Evolutionary conservation across 1,140 invertebrate genomes (phyloP).

Genomic region (Harpegnathos saltator): DNA sequence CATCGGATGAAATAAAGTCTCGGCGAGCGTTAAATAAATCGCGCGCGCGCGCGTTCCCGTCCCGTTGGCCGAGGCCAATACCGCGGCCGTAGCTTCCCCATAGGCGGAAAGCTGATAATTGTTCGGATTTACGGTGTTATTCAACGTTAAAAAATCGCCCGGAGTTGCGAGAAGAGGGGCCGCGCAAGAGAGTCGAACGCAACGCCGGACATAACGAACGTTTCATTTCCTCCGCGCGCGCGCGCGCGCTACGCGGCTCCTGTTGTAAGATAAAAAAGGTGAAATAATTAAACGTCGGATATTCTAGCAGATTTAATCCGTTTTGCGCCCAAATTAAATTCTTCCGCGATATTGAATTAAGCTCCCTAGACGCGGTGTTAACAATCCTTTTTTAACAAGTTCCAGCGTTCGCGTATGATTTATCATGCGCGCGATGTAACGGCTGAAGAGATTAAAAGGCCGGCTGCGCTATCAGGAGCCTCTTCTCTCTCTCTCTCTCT

Average conservation of each 20-base stretch:
- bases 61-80: not conserved
- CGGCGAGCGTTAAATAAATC: not conserved
- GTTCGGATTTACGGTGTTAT: not conserved
- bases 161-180: not conserved
- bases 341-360: constrained; percentile 3
- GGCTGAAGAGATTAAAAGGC: not conserved
- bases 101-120: not conserved
- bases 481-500: not conserved
- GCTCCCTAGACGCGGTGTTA: not conserved
- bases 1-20: constrained; percentile 23
- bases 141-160: not conserved
- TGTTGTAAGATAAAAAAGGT: not conserved
- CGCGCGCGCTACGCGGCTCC: too few species aligned
- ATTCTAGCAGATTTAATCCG: constrained; percentile 1
- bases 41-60: too few species aligned
- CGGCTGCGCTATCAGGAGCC: not conserved
- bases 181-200: not conserved
- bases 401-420: not conserved
- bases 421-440: constrained; percentile 5
- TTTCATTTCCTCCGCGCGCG: constrained; percentile 13
- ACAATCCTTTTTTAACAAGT: not conserved
- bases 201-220: not conserved
- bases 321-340: constrained; percentile 10
- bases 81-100: not conserved
- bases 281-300: not conserved